Conservation (phyloP, 2,113 vertebrate genomes). For the Ifrita kowaldi region DNA sequence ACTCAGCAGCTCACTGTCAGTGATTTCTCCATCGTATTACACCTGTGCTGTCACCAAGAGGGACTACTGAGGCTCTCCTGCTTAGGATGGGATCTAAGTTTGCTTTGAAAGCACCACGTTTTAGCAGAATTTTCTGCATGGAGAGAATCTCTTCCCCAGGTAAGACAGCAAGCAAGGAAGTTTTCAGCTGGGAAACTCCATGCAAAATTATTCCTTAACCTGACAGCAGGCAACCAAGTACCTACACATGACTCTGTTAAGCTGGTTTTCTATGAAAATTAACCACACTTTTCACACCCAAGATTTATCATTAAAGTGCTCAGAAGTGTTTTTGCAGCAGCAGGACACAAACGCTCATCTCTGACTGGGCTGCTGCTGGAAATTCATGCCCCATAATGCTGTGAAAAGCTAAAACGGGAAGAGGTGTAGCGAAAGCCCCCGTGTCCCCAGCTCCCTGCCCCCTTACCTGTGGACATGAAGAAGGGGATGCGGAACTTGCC, state of each 20-base stretch:
- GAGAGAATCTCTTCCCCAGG: background rate
- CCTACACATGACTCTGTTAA: background rate
- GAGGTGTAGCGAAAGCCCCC: rapidly evolving
- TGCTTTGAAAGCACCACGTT: background rate
- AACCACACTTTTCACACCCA: background rate
- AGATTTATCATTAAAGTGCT: background rate
- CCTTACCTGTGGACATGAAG: conserved; percentile 98
- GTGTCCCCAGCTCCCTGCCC: too few relatives aligned
- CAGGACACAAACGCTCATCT: background rate
- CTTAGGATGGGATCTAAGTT: background rate
- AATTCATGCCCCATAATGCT: rapidly evolving
- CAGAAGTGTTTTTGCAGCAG: background rate
- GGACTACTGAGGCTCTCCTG: background rate
- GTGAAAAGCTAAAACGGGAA: background rate
- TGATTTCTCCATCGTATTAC: rapidly evolving
- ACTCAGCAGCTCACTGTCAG: background rate
- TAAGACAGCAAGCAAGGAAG: background rate
- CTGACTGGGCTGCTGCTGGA: background rate
- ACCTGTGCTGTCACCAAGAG: background rate
- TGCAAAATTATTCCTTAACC: rapidly evolving
- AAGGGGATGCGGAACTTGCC: conserved; percentile 98
- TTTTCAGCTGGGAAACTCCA: background rate
- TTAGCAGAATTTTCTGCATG: background rate
- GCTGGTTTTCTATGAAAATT: background rate
- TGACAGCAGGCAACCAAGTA: background rate